Percentiles rank a stretch among this genome's conserved stretches.
These are phyloP conservation scores for Daphoenositta chrysoptera DNA, from an alignment of 2,113 vertebrate genomes.

Conservation along the genomic window DNA sequence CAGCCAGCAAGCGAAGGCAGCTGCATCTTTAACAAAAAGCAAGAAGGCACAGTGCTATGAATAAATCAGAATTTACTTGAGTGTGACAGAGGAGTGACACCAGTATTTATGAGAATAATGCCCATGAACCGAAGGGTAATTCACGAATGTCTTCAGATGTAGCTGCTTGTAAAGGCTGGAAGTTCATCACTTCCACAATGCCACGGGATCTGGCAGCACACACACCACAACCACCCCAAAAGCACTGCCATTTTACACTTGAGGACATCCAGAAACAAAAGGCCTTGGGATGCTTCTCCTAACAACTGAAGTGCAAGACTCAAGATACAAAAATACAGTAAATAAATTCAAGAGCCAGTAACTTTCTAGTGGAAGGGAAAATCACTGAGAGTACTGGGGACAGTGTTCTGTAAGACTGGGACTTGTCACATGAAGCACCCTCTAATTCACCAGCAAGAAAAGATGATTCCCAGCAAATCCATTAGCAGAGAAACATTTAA, in stretches of 20 bases:
- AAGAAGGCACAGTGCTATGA: neutral
- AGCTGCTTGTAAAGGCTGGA: neutral
- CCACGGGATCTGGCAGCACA: neutral
- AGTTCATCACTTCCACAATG: neutral
- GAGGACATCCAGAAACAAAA: neutral
- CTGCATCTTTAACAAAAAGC: neutral
- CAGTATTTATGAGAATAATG: conserved; percentile 13
- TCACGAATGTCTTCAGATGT: neutral
- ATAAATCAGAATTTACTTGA: conserved; percentile 28
- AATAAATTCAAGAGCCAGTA: neutral
- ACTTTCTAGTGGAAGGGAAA: neutral
- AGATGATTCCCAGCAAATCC: neutral
- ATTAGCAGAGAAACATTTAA: neutral
- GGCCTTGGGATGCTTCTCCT: neutral
- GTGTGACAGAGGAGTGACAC: conserved; percentile 18
- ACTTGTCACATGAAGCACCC: neutral
- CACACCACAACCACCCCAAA: neutral
- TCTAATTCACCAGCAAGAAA: neutral
- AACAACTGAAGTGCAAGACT: neutral
- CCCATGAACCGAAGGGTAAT: neutral
- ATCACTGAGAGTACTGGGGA: neutral
- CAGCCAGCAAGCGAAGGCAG: neutral
- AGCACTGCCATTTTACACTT: rapidly evolving
- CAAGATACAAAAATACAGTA: neutral
- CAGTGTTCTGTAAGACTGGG: neutral